Evolutionary conservation across 2,113 vertebrate genomes (phyloP).

Genomic region (Chaenogobius annularis): DNA sequence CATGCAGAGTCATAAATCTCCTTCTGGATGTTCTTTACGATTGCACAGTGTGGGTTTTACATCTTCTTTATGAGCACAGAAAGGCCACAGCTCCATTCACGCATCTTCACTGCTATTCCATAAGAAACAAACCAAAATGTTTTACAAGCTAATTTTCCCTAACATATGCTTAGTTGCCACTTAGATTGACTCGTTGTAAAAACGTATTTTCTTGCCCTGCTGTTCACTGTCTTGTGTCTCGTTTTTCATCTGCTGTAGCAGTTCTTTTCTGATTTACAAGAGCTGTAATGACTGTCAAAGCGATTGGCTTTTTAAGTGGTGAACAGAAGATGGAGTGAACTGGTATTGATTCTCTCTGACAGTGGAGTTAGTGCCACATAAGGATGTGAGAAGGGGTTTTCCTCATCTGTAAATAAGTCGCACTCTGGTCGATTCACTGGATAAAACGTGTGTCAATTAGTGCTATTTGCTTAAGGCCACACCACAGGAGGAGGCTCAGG

Average conservation of each 20-base stretch:
- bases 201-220: conserved; percentile 45
- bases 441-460: neutral
- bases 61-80: conserved; percentile 74
- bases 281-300: conserved; percentile 84
- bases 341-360: conserved; percentile 81
- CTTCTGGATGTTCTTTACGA: conserved; percentile 71
- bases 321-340: conserved; percentile 70
- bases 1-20: conserved; percentile 72
- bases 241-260: conserved; percentile 37
- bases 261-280: conserved; percentile 79
- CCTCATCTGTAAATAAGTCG: conserved; percentile 1
- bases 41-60: conserved; percentile 76
- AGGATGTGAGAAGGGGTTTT: conserved; percentile 1
- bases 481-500: neutral
- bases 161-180: conserved; percentile 67
- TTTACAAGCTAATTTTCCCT: conserved; percentile 68
- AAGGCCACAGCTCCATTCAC: conserved; percentile 75
- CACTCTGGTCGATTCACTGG: neutral
- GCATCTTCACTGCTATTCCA: conserved; percentile 53
- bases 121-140: conserved; percentile 38
- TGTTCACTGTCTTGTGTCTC: conserved; percentile 35
- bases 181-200: conserved; percentile 49
- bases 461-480: neutral
- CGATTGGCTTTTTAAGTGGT: conserved; percentile 80
- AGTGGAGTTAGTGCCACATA: conserved; percentile 73